Evolutionary conservation across 1,140 invertebrate genomes (phyloP).

Genomic region (Rhagoletis pomonella): DNA sequence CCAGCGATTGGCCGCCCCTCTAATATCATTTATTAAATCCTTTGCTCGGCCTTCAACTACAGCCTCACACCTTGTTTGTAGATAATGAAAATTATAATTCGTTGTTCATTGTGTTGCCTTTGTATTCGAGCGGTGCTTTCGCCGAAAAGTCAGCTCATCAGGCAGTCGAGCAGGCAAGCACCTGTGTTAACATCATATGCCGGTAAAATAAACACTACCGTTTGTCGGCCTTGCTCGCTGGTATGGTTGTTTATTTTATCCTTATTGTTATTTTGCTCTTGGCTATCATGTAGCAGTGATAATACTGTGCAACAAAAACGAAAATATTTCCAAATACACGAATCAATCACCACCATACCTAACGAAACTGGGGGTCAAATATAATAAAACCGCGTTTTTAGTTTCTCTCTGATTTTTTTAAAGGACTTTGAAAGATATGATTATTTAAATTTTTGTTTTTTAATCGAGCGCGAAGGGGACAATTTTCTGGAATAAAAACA

Average conservation of each 20-base stretch:
- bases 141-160: neutral
- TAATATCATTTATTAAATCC: neutral
- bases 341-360: too few relatives aligned
- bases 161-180: neutral
- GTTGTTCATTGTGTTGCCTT: neutral
- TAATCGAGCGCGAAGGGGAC: too few relatives aligned
- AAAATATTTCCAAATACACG: neutral
- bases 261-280: neutral
- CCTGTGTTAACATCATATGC: neutral
- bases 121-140: neutral
- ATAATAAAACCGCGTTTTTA: too few relatives aligned
- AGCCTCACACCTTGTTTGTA: neutral
- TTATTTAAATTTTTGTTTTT: too few relatives aligned
- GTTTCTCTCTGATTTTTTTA: too few relatives aligned
- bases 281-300: neutral
- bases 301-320: neutral
- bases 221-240: neutral
- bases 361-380: too few relatives aligned
- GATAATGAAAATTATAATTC: neutral
- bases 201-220: slow-evolving; percentile 7
- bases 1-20: neutral
- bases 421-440: too few relatives aligned
- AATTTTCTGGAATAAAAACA: too few relatives aligned
- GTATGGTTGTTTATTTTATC: neutral
- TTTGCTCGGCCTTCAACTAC: slow-evolving; percentile 1